A percentile compares a stretch with the other conserved stretches of the same genome.
These are phyloP conservation scores for Heliothis virescens DNA, from an alignment of 1,140 invertebrate species.

Conservation along the genomic window DNA sequence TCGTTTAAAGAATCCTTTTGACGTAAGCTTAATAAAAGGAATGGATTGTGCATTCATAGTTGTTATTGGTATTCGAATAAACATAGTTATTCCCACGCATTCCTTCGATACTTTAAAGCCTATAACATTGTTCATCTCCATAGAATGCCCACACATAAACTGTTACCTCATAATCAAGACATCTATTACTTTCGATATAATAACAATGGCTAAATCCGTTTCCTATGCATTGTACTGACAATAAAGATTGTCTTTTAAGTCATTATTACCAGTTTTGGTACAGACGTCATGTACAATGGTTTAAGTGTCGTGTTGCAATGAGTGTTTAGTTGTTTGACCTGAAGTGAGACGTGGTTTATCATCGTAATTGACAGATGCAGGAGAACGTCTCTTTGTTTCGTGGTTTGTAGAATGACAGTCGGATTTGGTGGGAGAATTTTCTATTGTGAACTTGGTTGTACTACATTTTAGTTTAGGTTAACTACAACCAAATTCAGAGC, in stretches of 20 bases:
- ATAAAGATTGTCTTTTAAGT: conserved; percentile 41
- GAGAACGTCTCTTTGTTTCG: conserved; percentile 47
- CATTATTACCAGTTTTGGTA: conserved; percentile 21
- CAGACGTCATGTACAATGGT: conserved; percentile 12
- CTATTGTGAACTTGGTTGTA: background rate
- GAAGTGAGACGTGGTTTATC: conserved; percentile 58
- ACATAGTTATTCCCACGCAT: too few species aligned
- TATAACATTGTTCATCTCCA: background rate
- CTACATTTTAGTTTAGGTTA: background rate
- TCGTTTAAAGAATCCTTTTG: too few species aligned
- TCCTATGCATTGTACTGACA: conserved; percentile 44
- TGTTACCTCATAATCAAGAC: conserved; percentile 37
- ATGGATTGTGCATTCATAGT: too few species aligned
- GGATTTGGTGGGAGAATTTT: background rate
- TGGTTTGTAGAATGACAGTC: background rate
- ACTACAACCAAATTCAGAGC: too few species aligned
- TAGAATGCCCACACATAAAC: background rate
- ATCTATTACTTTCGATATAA: conserved; percentile 41
- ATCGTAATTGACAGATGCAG: conserved; percentile 60
- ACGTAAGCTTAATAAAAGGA: too few species aligned
- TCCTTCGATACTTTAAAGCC: too few species aligned
- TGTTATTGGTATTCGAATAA: too few species aligned
- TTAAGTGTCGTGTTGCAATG: conserved; percentile 51
- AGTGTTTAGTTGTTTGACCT: conserved; percentile 46
- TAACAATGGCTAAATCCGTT: conserved; percentile 51